Base-by-base conservation (phyloP, 1,140 invertebrate genomes). In the Streblospio benedicti region DNA sequence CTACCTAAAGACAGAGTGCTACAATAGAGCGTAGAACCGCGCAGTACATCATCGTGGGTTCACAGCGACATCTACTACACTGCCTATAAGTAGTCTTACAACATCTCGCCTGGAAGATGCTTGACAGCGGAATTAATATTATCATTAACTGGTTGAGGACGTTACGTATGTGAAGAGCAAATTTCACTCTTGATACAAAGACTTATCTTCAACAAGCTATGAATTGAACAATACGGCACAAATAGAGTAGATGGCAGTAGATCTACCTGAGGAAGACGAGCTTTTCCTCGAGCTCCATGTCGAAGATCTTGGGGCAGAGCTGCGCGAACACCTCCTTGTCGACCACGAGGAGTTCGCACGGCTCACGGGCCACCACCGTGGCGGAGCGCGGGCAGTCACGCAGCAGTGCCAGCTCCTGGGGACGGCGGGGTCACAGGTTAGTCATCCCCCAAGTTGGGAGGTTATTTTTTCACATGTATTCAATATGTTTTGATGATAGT, bases 251-350 rank as follows among this genome's bases (percentile, higher is more conserved):
- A 20, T 31, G 23, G n/a, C 9, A 25, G 4, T 18, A 12, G 4
- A 18, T 52, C 33, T 32, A 73, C 68, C 61, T 67, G 9, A 73
- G 23, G 49, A 74, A 73, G 2, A 56, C 25, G 23, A 69, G 47
- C 52, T 73, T 73, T 51, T 74, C 68, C 35, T 65, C 62, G 16
- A 73, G 58, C 57, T 74, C 70, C 43, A 65, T 62, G 33, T 74
- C 70, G 60, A 74, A 74, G 16, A 74, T 73, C 51, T 61, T 51
- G 0, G 71, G 72, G 62, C 71, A 74, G 1, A 74, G 65, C 57
- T 64, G 62, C 23, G 68, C 62, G 55, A 74, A 74, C 3, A 71
- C 68, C 6, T 69, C 66, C 50, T 71, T 72, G 45, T 74, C 69
- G 0, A 74, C 71, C 12, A 65, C 65, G 35, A 74, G 59, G 31